Evolutionary conservation across 2,888 invertebrate species (phyloP).

Genomic region (Toxonevra muliebris): DNA sequence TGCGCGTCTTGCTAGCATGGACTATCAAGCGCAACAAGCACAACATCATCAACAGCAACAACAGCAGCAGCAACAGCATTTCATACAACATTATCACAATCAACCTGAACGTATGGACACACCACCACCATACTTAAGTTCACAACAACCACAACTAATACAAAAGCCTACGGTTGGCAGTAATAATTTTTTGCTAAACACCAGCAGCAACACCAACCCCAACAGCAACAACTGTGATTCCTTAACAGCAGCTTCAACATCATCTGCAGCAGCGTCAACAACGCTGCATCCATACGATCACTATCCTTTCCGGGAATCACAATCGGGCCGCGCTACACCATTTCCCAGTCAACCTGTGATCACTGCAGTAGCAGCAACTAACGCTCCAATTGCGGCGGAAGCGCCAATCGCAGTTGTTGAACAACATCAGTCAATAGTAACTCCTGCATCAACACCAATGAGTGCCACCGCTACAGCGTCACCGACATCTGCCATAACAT

Average conservation of each 20-base stretch:
- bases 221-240: slow-evolving; percentile 51
- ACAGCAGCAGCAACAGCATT: slow-evolving; percentile 40
- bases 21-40: slow-evolving; percentile 52
- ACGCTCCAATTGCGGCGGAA: slow-evolving; percentile 22
- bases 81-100: slow-evolving; percentile 45
- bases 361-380: slow-evolving; percentile 33
- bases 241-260: slow-evolving; percentile 40
- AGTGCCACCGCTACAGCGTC: slow-evolving; percentile 40
- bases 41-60: slow-evolving; percentile 50
- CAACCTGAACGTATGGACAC: slow-evolving; percentile 54
- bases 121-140: slow-evolving; percentile 39
- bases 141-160: slow-evolving; percentile 38
- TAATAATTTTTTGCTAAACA: slow-evolving; percentile 32
- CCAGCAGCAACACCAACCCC: slow-evolving; percentile 18
- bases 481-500: slow-evolving; percentile 30
- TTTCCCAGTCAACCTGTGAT: slow-evolving; percentile 67
- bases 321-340: slow-evolving; percentile 75
- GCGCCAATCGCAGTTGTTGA: slow-evolving; percentile 25
- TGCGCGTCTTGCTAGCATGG: slow-evolving; percentile 56
- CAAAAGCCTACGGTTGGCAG: slow-evolving; percentile 28
- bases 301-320: slow-evolving; percentile 63
- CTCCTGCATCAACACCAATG: slow-evolving; percentile 21
- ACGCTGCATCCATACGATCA: slow-evolving; percentile 63
- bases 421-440: slow-evolving; percentile 32
- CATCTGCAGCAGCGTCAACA: slow-evolving; percentile 34